Percentiles rank a stretch among this genome's conserved stretches.
Conservation (phyloP, 2,113 vertebrate genomes). For the Terrapene triunguis region DNA sequence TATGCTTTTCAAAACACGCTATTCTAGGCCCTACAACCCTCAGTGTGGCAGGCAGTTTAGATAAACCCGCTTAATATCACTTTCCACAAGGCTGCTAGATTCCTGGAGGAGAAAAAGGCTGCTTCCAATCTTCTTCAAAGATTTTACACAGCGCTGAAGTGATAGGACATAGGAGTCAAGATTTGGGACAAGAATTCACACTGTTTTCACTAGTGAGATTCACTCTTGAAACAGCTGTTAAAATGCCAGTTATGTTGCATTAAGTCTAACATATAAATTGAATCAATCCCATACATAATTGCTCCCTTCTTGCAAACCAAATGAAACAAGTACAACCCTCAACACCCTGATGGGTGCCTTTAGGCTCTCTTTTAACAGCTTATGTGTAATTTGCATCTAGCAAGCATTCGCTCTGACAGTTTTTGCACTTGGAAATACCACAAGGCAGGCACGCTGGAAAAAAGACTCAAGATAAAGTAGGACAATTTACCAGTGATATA, state of each 20-base stretch:
- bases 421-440: constrained; percentile 19
- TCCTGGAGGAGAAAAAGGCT: not conserved
- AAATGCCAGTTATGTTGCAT: not conserved
- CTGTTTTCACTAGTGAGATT: not conserved
- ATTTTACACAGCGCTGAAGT: not conserved
- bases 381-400: constrained; percentile 26
- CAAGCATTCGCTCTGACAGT: not conserved
- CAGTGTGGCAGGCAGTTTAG: not conserved
- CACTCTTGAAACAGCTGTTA: not conserved
- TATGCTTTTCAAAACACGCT: not conserved
- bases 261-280: constrained; percentile 8
- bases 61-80: not conserved
- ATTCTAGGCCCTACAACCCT: not conserved
- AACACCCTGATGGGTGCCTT: constrained; percentile 40
- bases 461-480: constrained; percentile 3
- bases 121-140: not conserved
- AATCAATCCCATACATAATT: constrained; percentile 53
- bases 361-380: constrained; percentile 44
- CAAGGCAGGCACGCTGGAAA: not conserved
- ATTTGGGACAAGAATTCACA: not conserved
- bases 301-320: constrained; percentile 57
- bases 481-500: not conserved
- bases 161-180: not conserved
- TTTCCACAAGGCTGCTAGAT: not conserved
- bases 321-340: not conserved